Conservation (phyloP, 1,140 invertebrate genomes). For the Neuroterus valhalla region DNA sequence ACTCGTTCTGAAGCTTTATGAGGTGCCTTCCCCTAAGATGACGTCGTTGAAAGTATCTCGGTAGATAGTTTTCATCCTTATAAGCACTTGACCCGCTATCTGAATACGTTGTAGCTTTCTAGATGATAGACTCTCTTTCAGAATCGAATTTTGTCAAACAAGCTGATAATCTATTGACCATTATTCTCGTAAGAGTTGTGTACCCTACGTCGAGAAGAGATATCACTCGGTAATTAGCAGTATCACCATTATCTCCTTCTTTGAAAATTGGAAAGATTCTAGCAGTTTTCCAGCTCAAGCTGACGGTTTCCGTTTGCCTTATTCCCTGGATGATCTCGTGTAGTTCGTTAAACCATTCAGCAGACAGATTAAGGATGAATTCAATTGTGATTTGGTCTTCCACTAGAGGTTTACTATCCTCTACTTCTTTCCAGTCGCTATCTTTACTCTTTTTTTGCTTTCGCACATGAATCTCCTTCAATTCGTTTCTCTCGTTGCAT, state of each 20-base stretch:
- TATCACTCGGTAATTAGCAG: background rate
- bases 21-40: background rate
- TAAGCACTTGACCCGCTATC: background rate
- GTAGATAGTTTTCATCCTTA: background rate
- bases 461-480: too few species aligned
- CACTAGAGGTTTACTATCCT: too few species aligned
- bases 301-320: too few species aligned
- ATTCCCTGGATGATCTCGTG: background rate
- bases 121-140: background rate
- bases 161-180: background rate
- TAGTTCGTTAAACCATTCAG: background rate
- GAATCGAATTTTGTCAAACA: background rate
- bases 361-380: background rate
- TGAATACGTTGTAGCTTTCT: too few species aligned
- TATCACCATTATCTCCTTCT: background rate
- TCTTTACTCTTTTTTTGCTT: too few species aligned
- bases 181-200: background rate
- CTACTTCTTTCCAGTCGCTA: too few species aligned
- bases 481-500: too few species aligned
- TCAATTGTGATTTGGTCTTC: background rate
- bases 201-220: background rate
- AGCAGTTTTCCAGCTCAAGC: background rate
- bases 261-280: background rate
- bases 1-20: background rate
- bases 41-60: background rate